Percentiles rank a stretch among this genome's conserved stretches.
These are phyloP conservation scores for Rhegmatorhina hoffmannsi DNA, from an alignment of 2,113 vertebrate species.

Conservation along the genomic window DNA sequence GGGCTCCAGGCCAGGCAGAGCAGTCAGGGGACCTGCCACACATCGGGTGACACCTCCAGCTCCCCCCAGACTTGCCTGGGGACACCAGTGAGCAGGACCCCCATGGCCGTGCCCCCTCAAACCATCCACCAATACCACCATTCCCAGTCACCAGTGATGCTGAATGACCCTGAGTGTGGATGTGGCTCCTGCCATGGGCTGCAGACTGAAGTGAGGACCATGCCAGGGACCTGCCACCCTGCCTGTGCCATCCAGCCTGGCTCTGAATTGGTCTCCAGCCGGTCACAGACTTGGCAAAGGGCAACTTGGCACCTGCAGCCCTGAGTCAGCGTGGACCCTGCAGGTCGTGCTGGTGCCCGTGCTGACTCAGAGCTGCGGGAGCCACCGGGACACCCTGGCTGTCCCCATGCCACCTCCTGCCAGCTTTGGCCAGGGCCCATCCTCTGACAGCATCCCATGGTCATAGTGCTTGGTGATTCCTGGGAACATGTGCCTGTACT, in stretches of 20 bases:
- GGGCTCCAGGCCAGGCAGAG: background rate
- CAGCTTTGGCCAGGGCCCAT: background rate
- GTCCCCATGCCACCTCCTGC: background rate
- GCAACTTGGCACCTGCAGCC: background rate
- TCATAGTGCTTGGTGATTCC: background rate
- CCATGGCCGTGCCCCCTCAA: rapidly evolving
- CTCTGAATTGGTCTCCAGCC: background rate
- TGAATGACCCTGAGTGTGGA: rapidly evolving
- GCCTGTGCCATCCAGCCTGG: background rate
- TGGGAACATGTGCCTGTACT: rapidly evolving
- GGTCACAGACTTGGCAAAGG: background rate
- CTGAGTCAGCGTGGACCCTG: background rate
- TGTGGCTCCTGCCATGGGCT: background rate
- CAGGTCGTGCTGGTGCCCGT: rapidly evolving
- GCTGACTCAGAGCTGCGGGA: background rate
- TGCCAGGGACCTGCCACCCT: background rate
- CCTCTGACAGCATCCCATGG: background rate
- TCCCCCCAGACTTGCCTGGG: background rate
- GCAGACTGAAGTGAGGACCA: background rate
- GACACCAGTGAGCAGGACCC: background rate
- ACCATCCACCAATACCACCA: rapidly evolving
- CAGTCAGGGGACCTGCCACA: background rate
- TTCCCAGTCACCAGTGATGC: rapidly evolving
- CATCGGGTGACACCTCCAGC: rapidly evolving
- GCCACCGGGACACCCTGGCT: slow-evolving; percentile 17